Evolutionary conservation across 2,888 invertebrate species (phyloP).

Genomic region (Bedellia somnulentella): DNA sequence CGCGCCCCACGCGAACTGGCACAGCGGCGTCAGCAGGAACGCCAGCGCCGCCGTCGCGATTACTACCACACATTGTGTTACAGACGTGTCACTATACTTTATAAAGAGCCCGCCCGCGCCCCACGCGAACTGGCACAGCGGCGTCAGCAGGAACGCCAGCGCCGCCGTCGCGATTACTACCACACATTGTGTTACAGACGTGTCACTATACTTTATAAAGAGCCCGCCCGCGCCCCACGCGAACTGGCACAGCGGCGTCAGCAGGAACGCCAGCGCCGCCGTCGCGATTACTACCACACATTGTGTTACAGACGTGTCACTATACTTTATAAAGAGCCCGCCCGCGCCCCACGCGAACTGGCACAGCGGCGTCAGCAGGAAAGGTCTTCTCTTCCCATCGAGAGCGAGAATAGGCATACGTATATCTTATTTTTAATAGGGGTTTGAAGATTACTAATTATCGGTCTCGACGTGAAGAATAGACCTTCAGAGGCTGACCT

Average conservation of each 20-base stretch:
- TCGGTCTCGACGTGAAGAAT: no score
- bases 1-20: constrained; percentile 77
- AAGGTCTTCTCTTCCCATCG: no score
- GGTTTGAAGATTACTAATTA: no score
- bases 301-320: no score
- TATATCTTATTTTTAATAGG: no score
- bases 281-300: constrained; percentile 98
- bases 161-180: constrained; percentile 97
- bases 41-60: constrained; percentile 96
- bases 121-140: constrained; percentile 94
- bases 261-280: constrained; percentile 92
- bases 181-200: no score
- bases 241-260: constrained; percentile 97
- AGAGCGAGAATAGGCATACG: no score
- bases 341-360: constrained; percentile 71
- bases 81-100: constrained; percentile 71
- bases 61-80: constrained; percentile 91
- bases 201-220: no score
- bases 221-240: constrained; percentile 40
- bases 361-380: constrained; percentile 94
- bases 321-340: no score
- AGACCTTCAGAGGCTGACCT: no score
- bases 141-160: constrained; percentile 91
- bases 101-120: constrained; percentile 43
- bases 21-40: constrained; percentile 94